Evolutionary conservation across 2,113 vertebrate genomes (phyloP), one percentile per base, ranked within the genome.

Genomic region (Ornithorhynchus anatinus): DNA sequence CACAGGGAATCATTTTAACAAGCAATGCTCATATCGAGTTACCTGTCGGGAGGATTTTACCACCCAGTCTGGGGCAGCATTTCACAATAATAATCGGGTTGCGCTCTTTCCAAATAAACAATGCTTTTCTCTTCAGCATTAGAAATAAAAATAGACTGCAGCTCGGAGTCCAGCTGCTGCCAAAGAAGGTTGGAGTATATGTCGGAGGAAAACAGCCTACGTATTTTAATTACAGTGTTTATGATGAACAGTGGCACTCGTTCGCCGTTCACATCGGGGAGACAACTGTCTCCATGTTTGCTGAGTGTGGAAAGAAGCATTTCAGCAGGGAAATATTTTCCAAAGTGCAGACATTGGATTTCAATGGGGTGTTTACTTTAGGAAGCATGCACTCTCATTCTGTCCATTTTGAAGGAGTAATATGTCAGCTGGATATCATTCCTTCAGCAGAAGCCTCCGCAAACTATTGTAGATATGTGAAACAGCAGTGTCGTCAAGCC

Each of bases 401-500:
- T 5, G 91, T 88, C 50, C 86, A 92, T 68, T 98, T 99, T 79
- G 92, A 93, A 90, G 98, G 97, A 62, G 84, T 88, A 65, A 59
- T 99, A 53, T 99, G 98, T 84, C 97, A 99, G 84, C 84, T 99
- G 67, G 96, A 98, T 81, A 91, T 99, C 56, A 95, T 98, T 90
- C 96, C 96, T 31, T 95, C 94, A 40, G 93, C 94, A 57, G 92
- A 93, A 91, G 95, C 94, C 59, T 94, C 94, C 79, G 90, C 93
- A 32, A 92, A 95, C 80, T 99, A 99, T 79, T 99, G 97, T 85
- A 92, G 92, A 85, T 94, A 95, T 16, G 84, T 98, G 86, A 97
- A 93, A 78, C 95, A 94, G 87, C 96, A 94, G 65, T 99, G 98
- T 88, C 92, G 82, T 72, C 93, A 87, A 73, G 91, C 95, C 33